Conservation (phyloP, 2,797 vertebrate species). For the Sebastes itinus region DNA sequence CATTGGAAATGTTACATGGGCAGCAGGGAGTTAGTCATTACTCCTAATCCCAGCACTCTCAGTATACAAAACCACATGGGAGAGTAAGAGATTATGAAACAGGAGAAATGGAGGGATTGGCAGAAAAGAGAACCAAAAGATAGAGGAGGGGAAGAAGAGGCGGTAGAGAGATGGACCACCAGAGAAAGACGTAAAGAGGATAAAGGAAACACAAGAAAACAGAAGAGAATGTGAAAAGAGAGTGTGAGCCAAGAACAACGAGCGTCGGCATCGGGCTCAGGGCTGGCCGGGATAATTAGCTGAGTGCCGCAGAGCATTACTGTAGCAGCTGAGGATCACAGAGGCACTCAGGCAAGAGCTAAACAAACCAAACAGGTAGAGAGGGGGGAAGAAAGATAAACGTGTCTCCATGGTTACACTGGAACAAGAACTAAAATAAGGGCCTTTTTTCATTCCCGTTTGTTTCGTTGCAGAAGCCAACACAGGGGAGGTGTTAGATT, state of each 20-base stretch:
- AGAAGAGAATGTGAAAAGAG: conserved; percentile 6
- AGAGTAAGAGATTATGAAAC: not conserved
- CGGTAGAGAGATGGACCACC: not conserved
- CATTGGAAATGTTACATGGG: not conserved
- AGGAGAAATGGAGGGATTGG: not conserved
- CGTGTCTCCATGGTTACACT: conserved; percentile 69
- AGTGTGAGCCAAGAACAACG: conserved; percentile 35
- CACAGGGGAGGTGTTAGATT: conserved; percentile 14
- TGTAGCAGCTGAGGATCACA: conserved; percentile 68
- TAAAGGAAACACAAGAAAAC: conserved; percentile 22
- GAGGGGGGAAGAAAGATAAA: conserved; percentile 19
- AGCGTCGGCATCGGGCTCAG: conserved; percentile 31
- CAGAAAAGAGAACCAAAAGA: not conserved
- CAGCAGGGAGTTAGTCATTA: not conserved
- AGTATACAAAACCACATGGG: not conserved
- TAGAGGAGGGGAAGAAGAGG: not conserved
- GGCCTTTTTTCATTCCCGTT: conserved; percentile 29
- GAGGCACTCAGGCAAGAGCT: conserved; percentile 55
- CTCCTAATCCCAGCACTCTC: conserved; percentile 2
- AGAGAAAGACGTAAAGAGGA: not conserved
- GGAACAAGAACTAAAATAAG: conserved; percentile 44
- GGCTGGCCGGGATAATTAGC: conserved; percentile 68
- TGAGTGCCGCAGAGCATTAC: conserved; percentile 61
- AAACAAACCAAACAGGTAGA: conserved; percentile 70
- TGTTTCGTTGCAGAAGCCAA: conserved; percentile 33